phyloP scores from a whole-genome alignment of 2,888 invertebrate species.

The Coelogynopora nodosa region DNA sequence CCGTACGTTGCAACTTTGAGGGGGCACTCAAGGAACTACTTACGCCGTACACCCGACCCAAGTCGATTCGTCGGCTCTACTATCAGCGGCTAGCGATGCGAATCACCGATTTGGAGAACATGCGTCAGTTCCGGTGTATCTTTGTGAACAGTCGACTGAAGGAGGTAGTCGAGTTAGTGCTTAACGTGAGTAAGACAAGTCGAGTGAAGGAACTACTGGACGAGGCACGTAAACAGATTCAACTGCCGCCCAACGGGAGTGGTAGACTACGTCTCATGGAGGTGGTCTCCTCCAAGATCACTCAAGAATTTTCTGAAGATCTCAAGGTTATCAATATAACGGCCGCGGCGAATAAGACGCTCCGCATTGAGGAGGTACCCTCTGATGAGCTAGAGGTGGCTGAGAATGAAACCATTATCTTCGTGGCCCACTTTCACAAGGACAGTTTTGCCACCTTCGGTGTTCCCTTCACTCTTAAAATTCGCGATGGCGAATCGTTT shows the following conservation, averaged over 20 bases:
- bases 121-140: slow-evolving; percentile 43
- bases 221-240: not conserved
- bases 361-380: slow-evolving; percentile 46
- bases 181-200: not conserved
- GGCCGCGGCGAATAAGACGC: not conserved
- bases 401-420: slow-evolving; percentile 38
- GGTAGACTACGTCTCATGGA: slow-evolving; percentile 38
- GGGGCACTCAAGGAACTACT: slow-evolving; percentile 42
- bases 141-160: slow-evolving; percentile 37
- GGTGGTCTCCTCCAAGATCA: slow-evolving; percentile 39
- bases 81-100: slow-evolving; percentile 39
- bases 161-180: slow-evolving; percentile 25
- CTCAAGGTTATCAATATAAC: slow-evolving; percentile 36
- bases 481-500: slow-evolving; percentile 44
- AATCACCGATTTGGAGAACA: slow-evolving; percentile 43
- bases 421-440: slow-evolving; percentile 46
- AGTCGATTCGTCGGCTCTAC: slow-evolving; percentile 33
- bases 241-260: not conserved
- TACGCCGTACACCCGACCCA: no score
- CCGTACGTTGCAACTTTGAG: slow-evolving; percentile 42
- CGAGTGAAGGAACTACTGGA: not conserved
- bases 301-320: slow-evolving; percentile 40
- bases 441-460: slow-evolving; percentile 44
- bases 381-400: slow-evolving; percentile 42
- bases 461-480: slow-evolving; percentile 46